Percentiles rank a stretch among this genome's conserved stretches.
Evolutionary conservation across 2,113 vertebrate genomes (phyloP).

Genomic region (Sorex fumeus): DNA sequence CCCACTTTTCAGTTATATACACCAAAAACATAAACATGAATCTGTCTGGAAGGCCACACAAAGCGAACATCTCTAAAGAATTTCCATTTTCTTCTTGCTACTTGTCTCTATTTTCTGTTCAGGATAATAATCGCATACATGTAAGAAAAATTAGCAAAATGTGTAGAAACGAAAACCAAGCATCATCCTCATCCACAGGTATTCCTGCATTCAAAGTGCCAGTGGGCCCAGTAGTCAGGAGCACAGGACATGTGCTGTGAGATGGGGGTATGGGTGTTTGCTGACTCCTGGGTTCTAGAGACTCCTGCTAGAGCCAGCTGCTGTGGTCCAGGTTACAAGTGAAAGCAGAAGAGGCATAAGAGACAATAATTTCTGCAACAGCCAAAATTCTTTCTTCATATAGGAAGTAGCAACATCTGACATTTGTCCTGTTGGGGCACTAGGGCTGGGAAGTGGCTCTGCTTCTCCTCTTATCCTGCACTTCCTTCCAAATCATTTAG

Average conservation of each 20-base stretch:
- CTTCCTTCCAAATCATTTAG: not conserved
- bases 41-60: not conserved
- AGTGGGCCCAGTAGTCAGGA: fast-evolving
- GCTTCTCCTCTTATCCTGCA: not conserved
- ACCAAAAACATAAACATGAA: not conserved
- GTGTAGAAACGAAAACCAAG: not conserved
- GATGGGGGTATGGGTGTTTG: fast-evolving
- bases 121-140: not conserved
- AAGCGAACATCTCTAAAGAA: not conserved
- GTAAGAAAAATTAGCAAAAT: not conserved
- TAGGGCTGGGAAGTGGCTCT: constrained; percentile 71
- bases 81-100: not conserved
- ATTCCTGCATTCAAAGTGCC: not conserved
- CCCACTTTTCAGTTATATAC: not conserved
- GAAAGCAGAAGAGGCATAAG: constrained; percentile 68
- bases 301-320: constrained; percentile 28
- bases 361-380: constrained; percentile 64
- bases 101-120: not conserved
- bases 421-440: constrained; percentile 76
- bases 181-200: fast-evolving
- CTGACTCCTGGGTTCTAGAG: not conserved
- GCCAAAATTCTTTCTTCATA: constrained; percentile 83
- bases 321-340: constrained; percentile 82
- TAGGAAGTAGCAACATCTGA: constrained; percentile 82
- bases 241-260: not conserved